phyloP scores from a whole-genome alignment of 2,888 invertebrate genomes.

The Pyrochroa serraticornis region DNA sequence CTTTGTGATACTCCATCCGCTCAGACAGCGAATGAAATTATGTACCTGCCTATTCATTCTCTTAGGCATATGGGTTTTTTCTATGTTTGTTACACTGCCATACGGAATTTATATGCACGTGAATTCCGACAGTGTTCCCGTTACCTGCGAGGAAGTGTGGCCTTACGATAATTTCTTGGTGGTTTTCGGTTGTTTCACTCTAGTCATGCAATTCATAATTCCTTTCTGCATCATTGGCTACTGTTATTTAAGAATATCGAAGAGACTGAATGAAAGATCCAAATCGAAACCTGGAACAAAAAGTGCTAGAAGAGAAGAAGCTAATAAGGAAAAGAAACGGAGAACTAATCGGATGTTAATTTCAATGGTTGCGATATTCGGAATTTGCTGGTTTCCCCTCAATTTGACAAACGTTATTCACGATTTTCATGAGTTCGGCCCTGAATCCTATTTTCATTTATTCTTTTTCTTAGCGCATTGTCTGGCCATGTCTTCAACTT shows the following conservation, averaged over 20 bases:
- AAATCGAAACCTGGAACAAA: conserved; percentile 84
- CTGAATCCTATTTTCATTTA: conserved; percentile 82
- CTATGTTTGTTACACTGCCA: conserved; percentile 86
- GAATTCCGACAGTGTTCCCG: conserved; percentile 50
- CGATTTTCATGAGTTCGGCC: conserved; percentile 74
- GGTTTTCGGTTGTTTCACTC: conserved; percentile 85
- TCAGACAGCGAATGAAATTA: conserved; percentile 89
- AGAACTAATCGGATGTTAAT: conserved; percentile 97
- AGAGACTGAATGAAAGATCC: conserved; percentile 83
- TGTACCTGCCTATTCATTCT: conserved; percentile 86
- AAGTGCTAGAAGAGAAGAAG: conserved; percentile 83
- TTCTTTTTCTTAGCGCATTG: conserved; percentile 88
- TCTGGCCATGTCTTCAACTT: conserved; percentile 91
- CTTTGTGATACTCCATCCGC: conserved; percentile 96
- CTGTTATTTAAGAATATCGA: conserved; percentile 91
- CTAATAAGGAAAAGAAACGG: conserved; percentile 86
- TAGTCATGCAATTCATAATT: conserved; percentile 89
- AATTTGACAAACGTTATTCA: conserved; percentile 88
- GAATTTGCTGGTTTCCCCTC: conserved; percentile 93
- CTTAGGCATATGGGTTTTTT: conserved; percentile 87
- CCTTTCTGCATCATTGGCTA: conserved; percentile 94
- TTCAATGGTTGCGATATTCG: conserved; percentile 96
- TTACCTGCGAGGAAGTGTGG: conserved; percentile 87
- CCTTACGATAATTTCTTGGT: conserved; percentile 79
- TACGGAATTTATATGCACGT: conserved; percentile 85